Percentiles rank a stretch among this genome's conserved stretches.
phyloP scores from a whole-genome alignment of 2,113 vertebrate genomes.

The Ciconia maguari region DNA sequence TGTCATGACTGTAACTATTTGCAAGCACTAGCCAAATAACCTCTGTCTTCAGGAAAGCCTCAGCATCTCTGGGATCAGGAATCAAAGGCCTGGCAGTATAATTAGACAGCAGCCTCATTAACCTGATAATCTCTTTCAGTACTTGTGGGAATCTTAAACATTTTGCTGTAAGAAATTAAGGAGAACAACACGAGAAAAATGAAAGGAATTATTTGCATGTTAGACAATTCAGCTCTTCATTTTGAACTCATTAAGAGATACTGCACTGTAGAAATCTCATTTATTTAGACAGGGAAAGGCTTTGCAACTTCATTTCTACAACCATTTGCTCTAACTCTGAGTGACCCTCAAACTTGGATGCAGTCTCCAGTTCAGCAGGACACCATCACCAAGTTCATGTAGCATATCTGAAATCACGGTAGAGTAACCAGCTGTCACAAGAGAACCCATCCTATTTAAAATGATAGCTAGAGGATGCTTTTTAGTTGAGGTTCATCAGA shows the following conservation, averaged over 20 bases:
- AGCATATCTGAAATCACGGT: neutral
- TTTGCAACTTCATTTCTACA: neutral
- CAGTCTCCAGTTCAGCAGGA: neutral
- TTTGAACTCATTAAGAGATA: neutral
- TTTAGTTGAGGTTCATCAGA: neutral
- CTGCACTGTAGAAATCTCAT: neutral
- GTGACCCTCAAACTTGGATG: neutral
- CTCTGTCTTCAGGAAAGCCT: neutral
- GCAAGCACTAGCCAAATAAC: neutral
- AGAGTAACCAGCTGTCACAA: neutral
- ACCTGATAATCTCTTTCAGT: neutral
- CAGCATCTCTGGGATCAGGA: neutral
- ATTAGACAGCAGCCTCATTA: neutral
- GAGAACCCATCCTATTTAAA: neutral
- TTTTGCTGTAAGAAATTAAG: neutral
- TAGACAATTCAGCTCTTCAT: neutral
- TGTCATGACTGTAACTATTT: fast-evolving
- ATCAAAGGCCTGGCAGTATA: neutral
- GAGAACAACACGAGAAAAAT: neutral
- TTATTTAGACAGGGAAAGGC: neutral
- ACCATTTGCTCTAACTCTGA: neutral
- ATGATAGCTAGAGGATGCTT: neutral
- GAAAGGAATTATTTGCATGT: neutral
- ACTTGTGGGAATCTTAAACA: neutral
- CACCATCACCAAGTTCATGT: neutral